phyloP scores from a whole-genome alignment of 2,113 vertebrate species.

The Mus musculus region DNA sequence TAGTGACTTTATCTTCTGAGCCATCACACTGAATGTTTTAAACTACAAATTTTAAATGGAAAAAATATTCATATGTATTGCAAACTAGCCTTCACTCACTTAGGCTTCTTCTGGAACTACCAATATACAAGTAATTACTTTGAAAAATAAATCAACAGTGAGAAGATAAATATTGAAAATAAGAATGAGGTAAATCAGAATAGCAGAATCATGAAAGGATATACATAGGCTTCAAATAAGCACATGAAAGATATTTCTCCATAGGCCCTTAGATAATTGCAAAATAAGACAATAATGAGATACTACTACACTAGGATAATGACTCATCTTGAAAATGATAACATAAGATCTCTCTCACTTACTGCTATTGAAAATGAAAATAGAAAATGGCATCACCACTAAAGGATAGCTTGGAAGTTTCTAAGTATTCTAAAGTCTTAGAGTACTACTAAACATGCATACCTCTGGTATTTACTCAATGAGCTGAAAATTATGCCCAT shows the following conservation, averaged over 20 bases:
- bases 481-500: neutral
- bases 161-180: neutral
- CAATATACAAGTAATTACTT: neutral
- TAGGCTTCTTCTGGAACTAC: neutral
- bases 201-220: neutral
- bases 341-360: neutral
- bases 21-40: neutral
- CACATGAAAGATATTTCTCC: neutral
- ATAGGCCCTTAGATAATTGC: neutral
- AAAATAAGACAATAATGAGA: neutral
- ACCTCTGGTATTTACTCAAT: neutral
- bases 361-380: neutral
- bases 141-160: neutral
- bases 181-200: neutral
- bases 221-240: neutral
- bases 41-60: neutral
- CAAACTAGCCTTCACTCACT: neutral
- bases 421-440: neutral
- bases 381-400: neutral
- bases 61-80: neutral
- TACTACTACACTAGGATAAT: neutral
- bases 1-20: neutral
- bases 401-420: neutral
- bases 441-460: too few relatives aligned
- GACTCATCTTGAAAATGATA: neutral